Conservation (phyloP, 1,140 invertebrate species). For the Spodoptera litura region DNA sequence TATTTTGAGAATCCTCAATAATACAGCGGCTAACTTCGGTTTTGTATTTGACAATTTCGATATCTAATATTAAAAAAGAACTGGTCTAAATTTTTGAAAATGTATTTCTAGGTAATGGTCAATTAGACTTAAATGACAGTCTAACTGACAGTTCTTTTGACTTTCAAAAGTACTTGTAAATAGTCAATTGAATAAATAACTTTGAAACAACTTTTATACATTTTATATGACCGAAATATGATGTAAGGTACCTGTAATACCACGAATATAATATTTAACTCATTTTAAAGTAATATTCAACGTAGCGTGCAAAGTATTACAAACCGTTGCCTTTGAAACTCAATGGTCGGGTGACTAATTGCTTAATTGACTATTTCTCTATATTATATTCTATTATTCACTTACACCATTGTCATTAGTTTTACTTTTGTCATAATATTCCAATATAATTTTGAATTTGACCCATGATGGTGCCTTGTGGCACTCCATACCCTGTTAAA, state of each 20-base stretch:
- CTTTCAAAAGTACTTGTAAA: too few relatives aligned
- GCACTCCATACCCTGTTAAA: neutral
- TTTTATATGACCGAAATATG: neutral
- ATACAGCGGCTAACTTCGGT: too few relatives aligned
- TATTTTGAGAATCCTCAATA: too few relatives aligned
- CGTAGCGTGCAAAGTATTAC: constrained; percentile 13
- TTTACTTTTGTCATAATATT: too few relatives aligned
- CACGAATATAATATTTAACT: constrained; percentile 1
- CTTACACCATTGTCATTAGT: too few relatives aligned
- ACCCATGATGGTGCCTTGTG: neutral
- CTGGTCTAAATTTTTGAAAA: too few relatives aligned
- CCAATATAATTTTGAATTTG: neutral
- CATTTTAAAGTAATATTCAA: constrained; percentile 8
- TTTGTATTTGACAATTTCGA: too few relatives aligned
- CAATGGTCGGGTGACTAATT: constrained; percentile 34
- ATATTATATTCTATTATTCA: neutral
- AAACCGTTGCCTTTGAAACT: constrained; percentile 10
- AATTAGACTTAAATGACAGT: too few relatives aligned
- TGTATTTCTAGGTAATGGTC: too few relatives aligned
- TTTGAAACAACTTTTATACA: neutral
- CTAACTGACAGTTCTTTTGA: too few relatives aligned
- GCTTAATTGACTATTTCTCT: constrained; percentile 27
- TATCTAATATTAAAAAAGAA: too few relatives aligned
- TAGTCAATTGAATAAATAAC: too few relatives aligned
- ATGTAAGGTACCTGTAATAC: neutral